Percentiles rank a stretch among this genome's conserved stretches.
These are phyloP conservation scores for Phoenicopterus ruber DNA, from an alignment of 2,113 vertebrate species.

Conservation along the genomic window DNA sequence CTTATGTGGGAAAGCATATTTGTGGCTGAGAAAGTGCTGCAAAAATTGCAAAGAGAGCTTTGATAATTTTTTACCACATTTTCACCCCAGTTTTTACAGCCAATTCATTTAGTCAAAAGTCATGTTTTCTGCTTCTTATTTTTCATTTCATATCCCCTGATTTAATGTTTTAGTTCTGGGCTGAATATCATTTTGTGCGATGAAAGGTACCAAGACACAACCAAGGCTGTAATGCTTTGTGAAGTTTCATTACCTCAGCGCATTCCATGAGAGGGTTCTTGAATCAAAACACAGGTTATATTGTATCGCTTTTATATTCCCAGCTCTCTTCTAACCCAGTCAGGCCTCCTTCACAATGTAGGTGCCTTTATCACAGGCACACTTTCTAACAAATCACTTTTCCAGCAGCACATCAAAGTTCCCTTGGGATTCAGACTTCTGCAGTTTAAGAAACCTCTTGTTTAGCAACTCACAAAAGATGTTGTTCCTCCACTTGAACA, in stretches of 20 bases:
- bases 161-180: conserved; percentile 38
- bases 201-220: conserved; percentile 5
- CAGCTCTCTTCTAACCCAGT: background rate
- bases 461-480: background rate
- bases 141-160: background rate
- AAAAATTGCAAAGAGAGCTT: conserved; percentile 34
- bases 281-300: background rate
- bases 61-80: conserved; percentile 56
- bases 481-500: background rate
- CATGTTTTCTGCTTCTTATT: conserved; percentile 59
- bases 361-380: background rate
- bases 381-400: background rate
- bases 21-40: conserved; percentile 67
- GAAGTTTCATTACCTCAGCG: background rate
- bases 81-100: conserved; percentile 62
- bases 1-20: conserved; percentile 61
- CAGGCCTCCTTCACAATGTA: background rate
- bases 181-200: background rate
- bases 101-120: conserved; percentile 56
- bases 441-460: background rate
- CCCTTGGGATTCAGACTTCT: background rate
- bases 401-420: background rate
- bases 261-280: background rate
- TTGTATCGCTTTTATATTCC: background rate
- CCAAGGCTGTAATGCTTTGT: background rate